phyloP scores from a whole-genome alignment of 2,888 invertebrate species.

The Athalia circularis region DNA sequence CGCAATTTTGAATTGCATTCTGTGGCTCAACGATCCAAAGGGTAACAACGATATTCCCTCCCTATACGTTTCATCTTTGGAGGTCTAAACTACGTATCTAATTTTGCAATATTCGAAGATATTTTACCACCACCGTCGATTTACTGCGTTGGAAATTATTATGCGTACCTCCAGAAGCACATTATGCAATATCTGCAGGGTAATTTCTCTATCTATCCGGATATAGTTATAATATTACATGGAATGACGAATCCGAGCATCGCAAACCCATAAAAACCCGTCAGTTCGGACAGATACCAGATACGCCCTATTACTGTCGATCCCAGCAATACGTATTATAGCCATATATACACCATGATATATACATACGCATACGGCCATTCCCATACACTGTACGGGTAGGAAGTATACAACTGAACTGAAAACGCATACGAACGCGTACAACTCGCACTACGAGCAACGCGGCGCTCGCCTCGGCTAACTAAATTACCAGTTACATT shows the following conservation, averaged over 20 bases:
- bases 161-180: too few relatives aligned
- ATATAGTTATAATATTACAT: conserved; percentile 64
- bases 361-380: too few relatives aligned
- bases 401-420: too few relatives aligned
- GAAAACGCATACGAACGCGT: not conserved
- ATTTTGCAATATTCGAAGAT: too few relatives aligned
- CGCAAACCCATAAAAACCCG: conserved; percentile 73
- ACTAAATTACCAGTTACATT: conserved; percentile 74
- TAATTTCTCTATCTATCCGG: conserved; percentile 10
- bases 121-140: too few relatives aligned
- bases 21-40: too few relatives aligned
- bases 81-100: too few relatives aligned
- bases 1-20: too few relatives aligned
- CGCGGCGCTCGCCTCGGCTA: conserved; percentile 70
- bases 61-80: too few relatives aligned
- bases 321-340: conserved; percentile 63
- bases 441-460: conserved; percentile 36
- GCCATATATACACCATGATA: not conserved
- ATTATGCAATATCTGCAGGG: not conserved
- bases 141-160: too few relatives aligned
- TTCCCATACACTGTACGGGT: too few relatives aligned
- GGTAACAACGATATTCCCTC: too few relatives aligned
- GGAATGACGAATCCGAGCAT: conserved; percentile 72
- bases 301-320: conserved; percentile 72
- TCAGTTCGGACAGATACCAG: conserved; percentile 72